These are phyloP conservation scores for Aspidiotus rigidus DNA, from an alignment of 2,888 invertebrate genomes.

Conservation along the genomic window DNA sequence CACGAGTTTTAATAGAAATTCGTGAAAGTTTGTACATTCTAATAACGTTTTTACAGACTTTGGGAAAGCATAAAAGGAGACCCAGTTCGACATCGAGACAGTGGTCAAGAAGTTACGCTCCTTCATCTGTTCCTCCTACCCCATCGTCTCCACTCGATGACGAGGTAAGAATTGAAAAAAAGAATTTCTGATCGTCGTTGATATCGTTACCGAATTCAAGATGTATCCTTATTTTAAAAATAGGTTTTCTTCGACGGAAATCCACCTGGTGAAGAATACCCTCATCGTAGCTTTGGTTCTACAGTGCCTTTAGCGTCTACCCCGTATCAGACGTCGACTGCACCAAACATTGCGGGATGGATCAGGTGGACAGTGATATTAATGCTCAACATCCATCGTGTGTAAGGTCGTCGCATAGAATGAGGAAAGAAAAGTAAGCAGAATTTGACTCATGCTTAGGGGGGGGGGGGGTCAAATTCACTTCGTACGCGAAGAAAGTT, in stretches of 20 bases:
- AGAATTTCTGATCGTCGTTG: too few species aligned
- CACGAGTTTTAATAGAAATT: background rate
- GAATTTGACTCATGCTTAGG: too few species aligned
- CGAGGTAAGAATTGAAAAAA: conserved; percentile 36
- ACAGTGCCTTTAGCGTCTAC: background rate
- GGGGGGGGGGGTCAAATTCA: too few species aligned
- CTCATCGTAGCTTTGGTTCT: conserved; percentile 2
- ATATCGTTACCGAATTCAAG: too few species aligned
- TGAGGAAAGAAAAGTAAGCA: conserved; percentile 21
- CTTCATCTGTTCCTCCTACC: conserved; percentile 36
- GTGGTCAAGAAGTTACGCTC: conserved; percentile 38
- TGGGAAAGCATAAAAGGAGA: conserved; percentile 38
- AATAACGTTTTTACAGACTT: conserved; percentile 36
- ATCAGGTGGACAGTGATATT: conserved; percentile 20
- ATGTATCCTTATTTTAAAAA: too few species aligned
- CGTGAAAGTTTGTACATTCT: background rate
- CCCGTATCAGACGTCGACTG: background rate
- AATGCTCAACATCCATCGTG: background rate
- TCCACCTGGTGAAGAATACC: conserved; percentile 5
- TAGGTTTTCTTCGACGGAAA: conserved; percentile 22
- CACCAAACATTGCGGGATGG: background rate
- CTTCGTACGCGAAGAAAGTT: too few species aligned
- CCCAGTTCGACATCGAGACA: conserved; percentile 31
- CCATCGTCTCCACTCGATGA: conserved; percentile 37
- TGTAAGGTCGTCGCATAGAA: conserved; percentile 2